Base-by-base conservation (phyloP, 1,140 invertebrate genomes). In the Papilio polyxenes region DNA sequence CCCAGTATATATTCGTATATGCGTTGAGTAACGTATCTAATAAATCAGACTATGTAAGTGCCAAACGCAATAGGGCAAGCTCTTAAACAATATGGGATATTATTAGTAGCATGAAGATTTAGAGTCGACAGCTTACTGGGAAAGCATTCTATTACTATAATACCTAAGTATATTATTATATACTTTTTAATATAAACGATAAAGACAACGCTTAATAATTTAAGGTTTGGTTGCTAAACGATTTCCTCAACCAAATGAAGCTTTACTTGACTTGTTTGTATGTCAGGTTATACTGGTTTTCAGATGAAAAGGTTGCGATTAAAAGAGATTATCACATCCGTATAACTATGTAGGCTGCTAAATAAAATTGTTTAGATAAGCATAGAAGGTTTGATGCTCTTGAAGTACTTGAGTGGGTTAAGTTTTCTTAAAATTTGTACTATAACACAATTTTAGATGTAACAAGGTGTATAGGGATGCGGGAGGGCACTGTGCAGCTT, bases 1-100 rank as follows among this genome's bases (percentile, higher is more conserved):
- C 13, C 11, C 3, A 37, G 11, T 69, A 11, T 69, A 69, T 40
- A 37, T 0, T 44, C 4, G 20, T 31, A 65, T 53, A 3, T 31
- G 20, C 9, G 17, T 56, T 56, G 65, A 72, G 37, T 72, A 72
- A 72, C 7, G 31, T 40, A 72, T 31, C 4, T 72, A 72, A 72
- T 72, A 72, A 72, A 72, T 72, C 13, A 72, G 65, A 72, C 11
- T 11, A 37, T 69, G 65, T 72, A 72, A 15, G 65, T 72, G 65
- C 65, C 65, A 72, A 65, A 23, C 23, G 9, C 23, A 65, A 72
- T 40, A 37, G 23, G 13, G 13, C 65, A 37, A 31, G 65, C 65
- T 72, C 23, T 72, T 72, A 15, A 37, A 72, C 13, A 40, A 37
- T 37, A 72, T 37, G 2, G 13, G 65, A 40, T 72, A 72, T 72